phyloP scores from a whole-genome alignment of 2,797 vertebrate species.

The Xiphorhynchus erythropygius region DNA sequence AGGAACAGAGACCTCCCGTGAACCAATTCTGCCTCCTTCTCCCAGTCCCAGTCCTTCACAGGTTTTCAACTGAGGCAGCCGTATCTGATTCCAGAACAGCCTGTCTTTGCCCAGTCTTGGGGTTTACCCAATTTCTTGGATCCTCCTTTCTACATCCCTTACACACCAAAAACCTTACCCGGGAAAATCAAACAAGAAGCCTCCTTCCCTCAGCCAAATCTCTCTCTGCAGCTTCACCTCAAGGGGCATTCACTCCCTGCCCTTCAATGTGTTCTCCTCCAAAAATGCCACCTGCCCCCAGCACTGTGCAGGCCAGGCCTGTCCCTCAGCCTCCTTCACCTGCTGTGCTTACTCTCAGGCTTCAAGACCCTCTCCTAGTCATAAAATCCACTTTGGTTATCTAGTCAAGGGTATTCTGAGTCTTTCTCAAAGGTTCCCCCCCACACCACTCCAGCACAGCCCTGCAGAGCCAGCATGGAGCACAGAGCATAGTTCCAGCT shows the following conservation, averaged over 20 bases:
- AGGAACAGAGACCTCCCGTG: not conserved
- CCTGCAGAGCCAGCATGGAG: not conserved
- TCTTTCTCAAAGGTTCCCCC: not conserved
- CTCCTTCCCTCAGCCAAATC: slow-evolving; percentile 25
- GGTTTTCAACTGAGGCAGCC: not conserved
- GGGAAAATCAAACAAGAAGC: not conserved
- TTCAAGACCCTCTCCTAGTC: not conserved
- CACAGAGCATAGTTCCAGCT: fast-evolving
- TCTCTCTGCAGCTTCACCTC: slow-evolving; percentile 70
- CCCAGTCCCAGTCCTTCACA: fast-evolving
- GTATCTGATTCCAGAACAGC: not conserved
- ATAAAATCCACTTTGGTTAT: not conserved
- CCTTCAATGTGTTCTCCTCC: not conserved
- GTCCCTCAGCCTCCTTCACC: not conserved
- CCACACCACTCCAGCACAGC: not conserved
- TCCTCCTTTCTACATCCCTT: slow-evolving; percentile 18
- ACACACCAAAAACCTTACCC: not conserved
- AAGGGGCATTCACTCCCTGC: not conserved
- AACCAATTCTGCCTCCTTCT: not conserved
- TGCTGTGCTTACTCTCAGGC: not conserved
- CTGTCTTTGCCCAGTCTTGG: too few relatives aligned
- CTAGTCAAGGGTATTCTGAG: not conserved
- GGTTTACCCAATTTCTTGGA: not conserved
- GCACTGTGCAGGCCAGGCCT: not conserved
- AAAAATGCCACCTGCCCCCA: not conserved